Base-by-base conservation (phyloP, 2,888 invertebrate genomes). In the Pseudolycoriella hygida region DNA sequence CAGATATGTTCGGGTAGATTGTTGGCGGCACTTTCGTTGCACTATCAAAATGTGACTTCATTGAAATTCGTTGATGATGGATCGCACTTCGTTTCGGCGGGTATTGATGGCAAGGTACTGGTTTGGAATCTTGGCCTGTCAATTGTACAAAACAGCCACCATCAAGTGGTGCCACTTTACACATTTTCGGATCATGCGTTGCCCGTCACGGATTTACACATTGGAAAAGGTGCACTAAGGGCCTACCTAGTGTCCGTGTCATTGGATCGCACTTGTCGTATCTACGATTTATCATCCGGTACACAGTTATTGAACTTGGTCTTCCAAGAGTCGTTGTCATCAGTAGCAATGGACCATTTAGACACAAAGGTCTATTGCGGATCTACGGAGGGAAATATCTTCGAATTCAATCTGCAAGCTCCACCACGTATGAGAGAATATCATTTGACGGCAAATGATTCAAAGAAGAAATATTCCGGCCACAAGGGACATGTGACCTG, bases 61-160 rank as follows among this genome's bases (percentile, higher is more conserved):
- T 57, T 94, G 1, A 74, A 73, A 55, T 88, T 89, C 57, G 79
- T 79, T 20, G 73, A 73, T 49, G 82, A 85, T 61, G 80, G 84
- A 2, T 73, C 78, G n/a, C 76, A 74, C 60, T 76, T 94, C 55
- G 69, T 83, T 4, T 77, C 82, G 25, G 85, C 78, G 12, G 87
- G 83, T 10, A 80, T 85, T 53, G 92, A 92, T 67, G 88, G 88
- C 4, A 72, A 83, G 56, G 76, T 90, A 1, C 73, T 87, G 52
- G 77, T 83, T 0, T 94, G 92, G 85, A 74, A 75, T 20, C 58
- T 86, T 18, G 69, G 73, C 0, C 67, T 81, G 0, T 64, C 76
- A 1, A 46, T 57, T 12, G 52, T 53, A 31, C 54, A 55, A 14
- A 65, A 68, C 4, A 67, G 68, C 45, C 39, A 42, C 30, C 34